phyloP scores from a whole-genome alignment of 2,888 invertebrate genomes.

The Seira ritae region DNA sequence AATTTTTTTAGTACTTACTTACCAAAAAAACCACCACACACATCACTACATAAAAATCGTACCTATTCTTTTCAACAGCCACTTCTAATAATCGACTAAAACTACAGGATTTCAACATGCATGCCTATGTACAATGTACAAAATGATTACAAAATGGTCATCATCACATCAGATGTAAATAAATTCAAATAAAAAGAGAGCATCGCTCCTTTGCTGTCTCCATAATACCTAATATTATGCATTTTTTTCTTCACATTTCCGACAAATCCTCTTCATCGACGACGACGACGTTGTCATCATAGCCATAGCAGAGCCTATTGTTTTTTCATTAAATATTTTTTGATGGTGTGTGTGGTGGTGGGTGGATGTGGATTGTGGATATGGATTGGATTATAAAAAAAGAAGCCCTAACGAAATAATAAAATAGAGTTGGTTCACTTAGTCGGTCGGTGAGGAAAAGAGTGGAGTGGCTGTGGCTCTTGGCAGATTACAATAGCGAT shows the following conservation, averaged over 20 bases:
- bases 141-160: not conserved
- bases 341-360: slow-evolving; percentile 29
- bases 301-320: not conserved
- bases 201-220: not conserved
- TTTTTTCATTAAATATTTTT: not conserved
- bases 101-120: not conserved
- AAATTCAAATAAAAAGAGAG: not conserved
- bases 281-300: not conserved
- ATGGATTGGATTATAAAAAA: too few species aligned
- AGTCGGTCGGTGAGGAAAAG: too few species aligned
- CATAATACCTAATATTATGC: not conserved
- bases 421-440: too few species aligned
- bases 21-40: too few species aligned
- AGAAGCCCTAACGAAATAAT: too few species aligned
- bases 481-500: too few species aligned
- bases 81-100: too few species aligned
- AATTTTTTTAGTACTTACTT: not conserved
- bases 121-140: not conserved
- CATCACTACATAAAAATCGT: too few species aligned
- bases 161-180: not conserved
- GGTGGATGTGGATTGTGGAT: slow-evolving; percentile 46
- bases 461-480: too few species aligned
- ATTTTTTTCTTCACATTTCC: not conserved
- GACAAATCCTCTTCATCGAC: too few species aligned
- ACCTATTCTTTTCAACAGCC: too few species aligned